phyloP scores from a whole-genome alignment of 2,113 vertebrate species.

The Scolopax mira region DNA sequence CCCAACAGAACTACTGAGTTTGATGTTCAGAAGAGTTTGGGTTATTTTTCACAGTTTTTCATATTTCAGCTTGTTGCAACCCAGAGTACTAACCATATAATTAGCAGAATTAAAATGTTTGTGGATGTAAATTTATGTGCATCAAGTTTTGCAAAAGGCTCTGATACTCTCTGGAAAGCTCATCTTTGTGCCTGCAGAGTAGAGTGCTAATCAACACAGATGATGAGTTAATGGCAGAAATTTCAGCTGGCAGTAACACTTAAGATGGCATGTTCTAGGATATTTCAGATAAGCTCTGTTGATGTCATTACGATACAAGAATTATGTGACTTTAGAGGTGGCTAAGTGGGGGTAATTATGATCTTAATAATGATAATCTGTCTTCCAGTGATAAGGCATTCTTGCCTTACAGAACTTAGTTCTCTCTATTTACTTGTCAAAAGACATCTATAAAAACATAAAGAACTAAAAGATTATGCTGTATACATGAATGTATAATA shows the following conservation, averaged over 20 bases:
- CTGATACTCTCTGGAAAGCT: background rate
- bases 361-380: background rate
- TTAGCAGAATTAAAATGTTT: background rate
- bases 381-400: background rate
- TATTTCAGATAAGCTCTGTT: background rate
- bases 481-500: background rate
- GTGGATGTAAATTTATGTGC: background rate
- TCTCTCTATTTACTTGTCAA: background rate
- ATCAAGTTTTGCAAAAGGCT: background rate
- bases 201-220: background rate
- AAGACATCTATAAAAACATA: background rate
- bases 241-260: background rate
- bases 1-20: background rate
- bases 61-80: background rate
- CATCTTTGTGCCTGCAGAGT: background rate
- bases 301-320: background rate
- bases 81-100: background rate
- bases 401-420: background rate
- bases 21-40: background rate
- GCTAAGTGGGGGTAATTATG: background rate
- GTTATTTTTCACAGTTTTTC: background rate
- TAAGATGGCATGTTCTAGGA: background rate
- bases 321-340: background rate
- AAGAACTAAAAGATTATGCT: background rate
- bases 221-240: constrained; percentile 1